phyloP scores from a whole-genome alignment of 2,797 vertebrate species.

The Clarias laeviceps region DNA sequence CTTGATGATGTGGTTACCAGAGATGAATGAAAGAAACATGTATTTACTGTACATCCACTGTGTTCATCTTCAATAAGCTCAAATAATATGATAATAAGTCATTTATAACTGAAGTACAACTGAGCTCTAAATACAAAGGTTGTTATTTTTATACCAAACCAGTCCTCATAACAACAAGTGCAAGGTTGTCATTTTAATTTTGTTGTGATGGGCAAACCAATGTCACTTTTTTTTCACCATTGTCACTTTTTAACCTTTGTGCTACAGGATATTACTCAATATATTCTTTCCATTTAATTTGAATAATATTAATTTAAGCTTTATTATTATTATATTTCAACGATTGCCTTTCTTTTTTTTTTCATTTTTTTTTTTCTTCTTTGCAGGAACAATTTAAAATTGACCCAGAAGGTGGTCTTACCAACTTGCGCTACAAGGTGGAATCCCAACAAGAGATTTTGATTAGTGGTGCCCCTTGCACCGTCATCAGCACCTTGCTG shows the following conservation, averaged over 20 bases:
- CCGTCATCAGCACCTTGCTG: conserved; percentile 83
- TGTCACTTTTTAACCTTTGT: neutral
- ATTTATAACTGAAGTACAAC: neutral
- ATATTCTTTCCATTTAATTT: neutral
- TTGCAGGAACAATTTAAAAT: conserved; percentile 94
- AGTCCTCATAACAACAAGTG: neutral
- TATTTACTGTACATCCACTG: neutral
- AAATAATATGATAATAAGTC: neutral
- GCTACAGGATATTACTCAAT: neutral
- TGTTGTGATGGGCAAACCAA: neutral
- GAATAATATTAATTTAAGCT: neutral
- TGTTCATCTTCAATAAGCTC: neutral
- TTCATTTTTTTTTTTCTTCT: neutral
- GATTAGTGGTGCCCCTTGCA: conserved; percentile 88
- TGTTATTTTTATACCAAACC: neutral
- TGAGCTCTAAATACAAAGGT: neutral
- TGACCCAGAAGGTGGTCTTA: conserved; percentile 89
- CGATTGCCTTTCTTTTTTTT: neutral
- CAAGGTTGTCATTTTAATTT: neutral
- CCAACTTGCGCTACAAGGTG: conserved; percentile 84
- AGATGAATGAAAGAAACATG: neutral
- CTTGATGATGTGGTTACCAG: neutral
- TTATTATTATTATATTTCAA: neutral
- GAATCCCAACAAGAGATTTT: conserved; percentile 84
- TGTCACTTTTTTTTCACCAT: neutral